A percentile compares a stretch with the other conserved stretches of the same genome.
Conservation (phyloP, 1,140 invertebrate species). For the Drosophila tristis region DNA sequence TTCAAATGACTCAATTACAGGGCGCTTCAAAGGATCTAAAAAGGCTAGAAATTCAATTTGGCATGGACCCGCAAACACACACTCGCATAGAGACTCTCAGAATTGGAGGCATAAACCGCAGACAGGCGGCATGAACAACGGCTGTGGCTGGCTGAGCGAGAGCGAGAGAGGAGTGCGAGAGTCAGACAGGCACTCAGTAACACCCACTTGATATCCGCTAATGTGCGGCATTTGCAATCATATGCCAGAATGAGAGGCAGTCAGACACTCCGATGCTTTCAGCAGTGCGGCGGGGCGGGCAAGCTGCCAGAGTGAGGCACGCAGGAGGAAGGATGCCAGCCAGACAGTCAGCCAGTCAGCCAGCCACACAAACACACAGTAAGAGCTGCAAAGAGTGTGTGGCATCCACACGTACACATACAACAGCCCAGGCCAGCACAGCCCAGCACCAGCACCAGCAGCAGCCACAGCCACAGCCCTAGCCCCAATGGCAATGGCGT, state of each 20-base stretch:
- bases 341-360: constrained; percentile 39
- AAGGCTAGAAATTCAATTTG: constrained; percentile 82
- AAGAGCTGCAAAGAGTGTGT: neutral
- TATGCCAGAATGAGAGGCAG: constrained; percentile 65
- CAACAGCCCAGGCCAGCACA: neutral
- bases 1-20: constrained; percentile 81
- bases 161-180: neutral
- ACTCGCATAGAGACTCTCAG: constrained; percentile 4
- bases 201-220: constrained; percentile 82
- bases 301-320: constrained; percentile 9
- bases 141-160: constrained; percentile 1
- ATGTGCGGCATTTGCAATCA: constrained; percentile 82
- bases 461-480: neutral
- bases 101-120: constrained; percentile 46
- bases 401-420: constrained; percentile 14
- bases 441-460: too few species aligned
- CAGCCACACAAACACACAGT: constrained; percentile 16
- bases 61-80: constrained; percentile 62
- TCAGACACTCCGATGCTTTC: constrained; percentile 47
- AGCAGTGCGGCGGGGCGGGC: constrained; percentile 19
- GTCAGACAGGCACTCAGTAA: constrained; percentile 73
- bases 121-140: constrained; percentile 37
- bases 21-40: constrained; percentile 79
- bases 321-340: constrained; percentile 36
- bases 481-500: constrained; percentile 52